Percentiles rank a stretch among this genome's conserved stretches.
Conservation (phyloP, 2,113 vertebrate genomes). For the Phyllopteryx taeniolatus region DNA sequence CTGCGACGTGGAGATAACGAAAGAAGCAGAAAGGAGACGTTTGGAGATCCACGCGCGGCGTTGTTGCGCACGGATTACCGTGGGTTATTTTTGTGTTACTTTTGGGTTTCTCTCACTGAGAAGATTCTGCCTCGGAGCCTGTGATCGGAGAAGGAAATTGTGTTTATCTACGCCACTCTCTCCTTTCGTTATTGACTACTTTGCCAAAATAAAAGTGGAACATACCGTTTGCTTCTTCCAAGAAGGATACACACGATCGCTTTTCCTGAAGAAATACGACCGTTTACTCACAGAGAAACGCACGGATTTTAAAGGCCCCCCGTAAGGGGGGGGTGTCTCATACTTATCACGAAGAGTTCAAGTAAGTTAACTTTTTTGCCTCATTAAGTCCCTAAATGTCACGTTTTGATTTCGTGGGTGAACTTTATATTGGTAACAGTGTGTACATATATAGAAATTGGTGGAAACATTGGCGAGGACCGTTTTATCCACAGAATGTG, state of each 20-base stretch:
- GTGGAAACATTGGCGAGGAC: neutral
- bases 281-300: conserved; percentile 1
- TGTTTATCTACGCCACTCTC: conserved; percentile 23
- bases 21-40: conserved; percentile 31
- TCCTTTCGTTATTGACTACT: conserved; percentile 39
- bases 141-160: conserved; percentile 37
- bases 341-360: conserved; percentile 21
- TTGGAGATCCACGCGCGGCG: conserved; percentile 46
- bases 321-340: conserved; percentile 23
- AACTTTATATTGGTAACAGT: neutral
- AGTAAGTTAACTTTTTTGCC: conserved; percentile 54
- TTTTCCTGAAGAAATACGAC: conserved; percentile 30
- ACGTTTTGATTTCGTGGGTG: neutral
- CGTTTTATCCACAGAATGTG: conserved; percentile 9
- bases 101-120: conserved; percentile 33
- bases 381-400: neutral
- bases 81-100: conserved; percentile 16
- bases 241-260: conserved; percentile 40
- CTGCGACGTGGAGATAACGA: conserved; percentile 65
- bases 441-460: neutral
- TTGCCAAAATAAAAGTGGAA: conserved; percentile 11
- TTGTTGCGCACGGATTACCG: conserved; percentile 57
- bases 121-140: conserved; percentile 30
- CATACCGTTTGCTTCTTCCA: neutral
- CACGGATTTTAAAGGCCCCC: conserved; percentile 45